Percentiles rank a stretch among this genome's conserved stretches.
phyloP scores from a whole-genome alignment of 37 sponge, comb jelly and placozoan genomes.

The Chondrilla cf. caribensis region DNA sequence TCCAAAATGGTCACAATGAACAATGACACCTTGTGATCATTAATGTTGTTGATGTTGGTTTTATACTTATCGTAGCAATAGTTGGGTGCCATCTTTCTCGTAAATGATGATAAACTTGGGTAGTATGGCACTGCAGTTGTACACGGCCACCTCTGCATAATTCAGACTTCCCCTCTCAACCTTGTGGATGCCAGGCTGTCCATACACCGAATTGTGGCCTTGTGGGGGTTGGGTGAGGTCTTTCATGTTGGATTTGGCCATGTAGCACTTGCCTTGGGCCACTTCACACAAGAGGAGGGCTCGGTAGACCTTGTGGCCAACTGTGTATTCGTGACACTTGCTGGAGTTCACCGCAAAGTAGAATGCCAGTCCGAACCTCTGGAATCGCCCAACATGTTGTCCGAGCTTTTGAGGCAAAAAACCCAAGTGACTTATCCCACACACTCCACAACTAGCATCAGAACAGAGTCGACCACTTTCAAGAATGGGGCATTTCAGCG shows the following conservation, averaged over 20 bases:
- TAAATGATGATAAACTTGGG: constrained; percentile 72
- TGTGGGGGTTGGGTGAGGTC: constrained; percentile 38
- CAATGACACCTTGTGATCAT: too few relatives aligned
- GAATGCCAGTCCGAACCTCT: constrained; percentile 74
- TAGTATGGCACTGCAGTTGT: constrained; percentile 38
- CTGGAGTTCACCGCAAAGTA: constrained; percentile 80
- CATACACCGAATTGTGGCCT: constrained; percentile 63
- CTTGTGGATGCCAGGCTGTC: constrained; percentile 35
- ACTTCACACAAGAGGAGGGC: constrained; percentile 70
- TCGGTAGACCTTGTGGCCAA: constrained; percentile 43
- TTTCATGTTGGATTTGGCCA: constrained; percentile 33
- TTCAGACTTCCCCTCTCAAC: constrained; percentile 16
- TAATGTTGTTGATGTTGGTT: too few relatives aligned
- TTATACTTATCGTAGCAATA: background rate
- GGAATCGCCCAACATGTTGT: constrained; percentile 33
- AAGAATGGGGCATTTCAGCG: background rate
- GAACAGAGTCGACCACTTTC: background rate
- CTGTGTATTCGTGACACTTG: constrained; percentile 83
- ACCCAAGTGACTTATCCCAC: background rate
- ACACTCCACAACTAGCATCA: background rate
- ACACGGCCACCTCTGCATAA: constrained; percentile 66
- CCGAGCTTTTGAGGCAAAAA: constrained; percentile 25
- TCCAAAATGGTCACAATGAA: too few relatives aligned
- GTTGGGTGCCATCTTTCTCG: constrained; percentile 44
- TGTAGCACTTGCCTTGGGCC: constrained; percentile 58